phyloP scores from a whole-genome alignment of 2,888 invertebrate species.

The Drosophila lacicola region DNA sequence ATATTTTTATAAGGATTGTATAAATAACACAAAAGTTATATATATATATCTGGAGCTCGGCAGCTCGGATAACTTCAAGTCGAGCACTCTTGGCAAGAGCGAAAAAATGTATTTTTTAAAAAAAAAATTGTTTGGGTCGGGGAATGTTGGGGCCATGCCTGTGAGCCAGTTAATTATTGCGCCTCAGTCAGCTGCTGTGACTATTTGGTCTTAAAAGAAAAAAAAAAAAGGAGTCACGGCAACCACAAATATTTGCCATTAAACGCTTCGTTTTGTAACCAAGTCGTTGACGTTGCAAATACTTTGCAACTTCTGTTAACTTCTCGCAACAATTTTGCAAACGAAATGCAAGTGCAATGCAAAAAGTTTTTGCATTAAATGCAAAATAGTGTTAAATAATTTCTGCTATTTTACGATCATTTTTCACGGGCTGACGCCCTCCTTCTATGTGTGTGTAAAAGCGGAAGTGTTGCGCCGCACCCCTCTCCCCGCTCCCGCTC shows the following conservation, averaged over 20 bases:
- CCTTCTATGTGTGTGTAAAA: slow-evolving; percentile 20
- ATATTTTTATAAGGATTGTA: too few species aligned
- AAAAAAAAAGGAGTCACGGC: slow-evolving; percentile 22
- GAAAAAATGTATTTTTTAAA: background rate
- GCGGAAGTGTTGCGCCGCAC: slow-evolving; percentile 52
- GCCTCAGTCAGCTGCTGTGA: slow-evolving; percentile 1
- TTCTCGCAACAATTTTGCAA: slow-evolving; percentile 67
- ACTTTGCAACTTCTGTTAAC: slow-evolving; percentile 70
- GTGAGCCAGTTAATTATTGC: slow-evolving; percentile 41
- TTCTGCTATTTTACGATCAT: slow-evolving; percentile 71
- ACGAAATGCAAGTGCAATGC: slow-evolving; percentile 33
- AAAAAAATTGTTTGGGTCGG: too few species aligned
- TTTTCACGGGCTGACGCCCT: slow-evolving; percentile 53
- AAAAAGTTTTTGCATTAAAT: slow-evolving; percentile 75
- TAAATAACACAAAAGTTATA: too few species aligned
- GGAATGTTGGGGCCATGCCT: too few species aligned
- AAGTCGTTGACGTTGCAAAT: slow-evolving; percentile 53
- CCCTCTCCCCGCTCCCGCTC: background rate
- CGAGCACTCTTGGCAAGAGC: background rate
- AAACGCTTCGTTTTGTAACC: slow-evolving; percentile 65
- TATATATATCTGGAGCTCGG: too few species aligned
- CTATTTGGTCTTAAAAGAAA: slow-evolving; percentile 1
- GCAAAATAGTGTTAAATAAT: slow-evolving; percentile 78
- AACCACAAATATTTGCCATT: slow-evolving; percentile 54
- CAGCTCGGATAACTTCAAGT: background rate